A percentile compares a stretch with the other conserved stretches of the same genome.
phyloP scores from a whole-genome alignment of 2,113 vertebrate species.

The Dissostichus mawsoni region DNA sequence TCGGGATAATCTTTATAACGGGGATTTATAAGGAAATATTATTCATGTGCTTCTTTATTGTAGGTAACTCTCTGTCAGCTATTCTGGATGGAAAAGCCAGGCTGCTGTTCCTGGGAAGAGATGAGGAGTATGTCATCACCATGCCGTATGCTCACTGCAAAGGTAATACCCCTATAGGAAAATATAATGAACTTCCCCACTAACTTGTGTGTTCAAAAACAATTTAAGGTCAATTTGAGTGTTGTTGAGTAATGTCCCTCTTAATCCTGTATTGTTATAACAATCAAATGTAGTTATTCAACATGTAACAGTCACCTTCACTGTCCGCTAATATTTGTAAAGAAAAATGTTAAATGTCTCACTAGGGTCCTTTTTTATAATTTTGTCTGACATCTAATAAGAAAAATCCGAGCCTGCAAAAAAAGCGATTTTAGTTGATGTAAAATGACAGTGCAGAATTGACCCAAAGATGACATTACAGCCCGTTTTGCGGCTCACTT shows the following conservation, averaged over 20 bases:
- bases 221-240: too few relatives aligned
- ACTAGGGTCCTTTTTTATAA: too few relatives aligned
- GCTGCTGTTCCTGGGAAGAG: slow-evolving; percentile 87
- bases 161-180: slow-evolving; percentile 82
- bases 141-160: slow-evolving; percentile 98
- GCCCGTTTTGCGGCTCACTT: neutral
- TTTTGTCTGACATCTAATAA: too few relatives aligned
- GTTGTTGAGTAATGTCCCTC: neutral
- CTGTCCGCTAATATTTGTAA: neutral
- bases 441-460: too few relatives aligned
- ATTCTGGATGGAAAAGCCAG: slow-evolving; percentile 94
- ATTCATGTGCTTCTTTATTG: neutral
- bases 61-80: slow-evolving; percentile 96
- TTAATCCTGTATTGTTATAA: neutral
- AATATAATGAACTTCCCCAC: neutral
- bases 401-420: too few relatives aligned
- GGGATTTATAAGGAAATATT: neutral
- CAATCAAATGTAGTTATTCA: neutral
- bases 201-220: neutral
- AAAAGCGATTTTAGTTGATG: too few relatives aligned
- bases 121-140: slow-evolving; percentile 93
- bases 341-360: too few relatives aligned
- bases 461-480: neutral
- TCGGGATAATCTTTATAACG: neutral
- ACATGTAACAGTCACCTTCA: neutral